Base-by-base conservation (phyloP, 2,888 invertebrate genomes). In the Trypoxylon attenuatum region DNA sequence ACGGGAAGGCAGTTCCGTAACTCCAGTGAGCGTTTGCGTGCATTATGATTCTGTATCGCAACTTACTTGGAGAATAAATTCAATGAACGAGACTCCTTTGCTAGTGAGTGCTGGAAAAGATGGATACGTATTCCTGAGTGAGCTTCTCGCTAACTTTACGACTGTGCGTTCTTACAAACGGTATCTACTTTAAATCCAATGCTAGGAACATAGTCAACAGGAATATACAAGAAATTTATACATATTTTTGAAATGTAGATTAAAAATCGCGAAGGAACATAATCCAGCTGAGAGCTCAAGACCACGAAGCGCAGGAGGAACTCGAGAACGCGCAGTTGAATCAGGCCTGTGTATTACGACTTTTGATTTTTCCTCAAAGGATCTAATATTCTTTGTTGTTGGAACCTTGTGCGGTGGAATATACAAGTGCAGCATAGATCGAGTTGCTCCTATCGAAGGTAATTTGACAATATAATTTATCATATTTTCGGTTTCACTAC, bases 361-460 rank as follows among this genome's bases (percentile, higher is more conserved):
- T 51, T 81, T 86, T 10, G 85, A 86, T 62, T 86, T 86, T 67
- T 85, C 84, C 2, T 64, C 66, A 2, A 79, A 76, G 43, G 78
- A 83, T 51, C 66, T 80, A 0, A 71, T 69, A 19, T 65, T 83
- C 39, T 84, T 87, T 50, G 60, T 87, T 46, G 84, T 82, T n/a
- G 87, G 87, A 2, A 87, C 87, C 27, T 65, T 84, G 10, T 86
- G 85, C 21, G 87, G 87, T 45, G 85, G 87, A 22, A 69, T 86
- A 45, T 86, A 86, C 29, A 85, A 85, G 58, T 87, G 87, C 57
- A 83, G 77, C 41, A 66, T 82, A 18, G 82, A 86, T 57, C 76
- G 74, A 5, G 65, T 76, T 0, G 69, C 60, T 22, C 65, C 82
- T 5, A 73, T 87, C 21, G 81, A 82, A 76, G 82, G 84, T 77